Percentiles rank a stretch among this genome's conserved stretches.
Conservation (phyloP, 2,888 invertebrate species). For the Melipona bicolor region DNA sequence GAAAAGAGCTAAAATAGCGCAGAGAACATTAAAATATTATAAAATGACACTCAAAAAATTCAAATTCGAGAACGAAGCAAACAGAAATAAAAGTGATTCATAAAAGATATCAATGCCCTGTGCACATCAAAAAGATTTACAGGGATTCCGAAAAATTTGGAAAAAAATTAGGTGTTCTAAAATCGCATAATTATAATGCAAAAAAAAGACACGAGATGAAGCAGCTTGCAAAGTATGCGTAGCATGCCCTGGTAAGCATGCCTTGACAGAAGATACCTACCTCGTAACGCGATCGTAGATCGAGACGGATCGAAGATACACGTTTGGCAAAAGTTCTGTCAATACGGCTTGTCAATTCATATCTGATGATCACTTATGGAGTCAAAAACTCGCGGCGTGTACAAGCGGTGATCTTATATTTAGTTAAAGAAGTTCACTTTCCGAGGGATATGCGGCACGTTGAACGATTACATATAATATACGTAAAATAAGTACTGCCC, state of each 20-base stretch:
- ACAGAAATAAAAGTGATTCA: slow-evolving; percentile 12
- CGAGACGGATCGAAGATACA: slow-evolving; percentile 41
- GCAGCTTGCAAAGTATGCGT: slow-evolving; percentile 34
- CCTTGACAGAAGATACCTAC: slow-evolving; percentile 73
- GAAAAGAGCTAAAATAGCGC: background rate
- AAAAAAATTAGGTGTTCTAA: background rate
- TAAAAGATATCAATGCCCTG: background rate
- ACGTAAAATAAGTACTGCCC: slow-evolving; percentile 62
- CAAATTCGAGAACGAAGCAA: slow-evolving; percentile 13
- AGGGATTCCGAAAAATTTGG: background rate
- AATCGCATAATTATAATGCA: slow-evolving; percentile 25
- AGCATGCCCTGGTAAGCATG: slow-evolving; percentile 60
- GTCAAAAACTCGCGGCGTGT: slow-evolving; percentile 46
- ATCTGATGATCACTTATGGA: slow-evolving; percentile 32
- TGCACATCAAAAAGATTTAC: background rate
- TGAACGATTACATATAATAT: slow-evolving; percentile 67
- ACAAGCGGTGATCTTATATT: slow-evolving; percentile 43
- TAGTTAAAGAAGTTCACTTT: slow-evolving; percentile 65
- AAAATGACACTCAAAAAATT: slow-evolving; percentile 20
- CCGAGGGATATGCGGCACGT: slow-evolving; percentile 75
- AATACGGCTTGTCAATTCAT: slow-evolving; percentile 59
- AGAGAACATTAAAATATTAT: background rate
- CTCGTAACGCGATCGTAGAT: slow-evolving; percentile 62
- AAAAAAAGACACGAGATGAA: slow-evolving; percentile 43
- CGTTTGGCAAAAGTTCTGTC: slow-evolving; percentile 46